Conservation (phyloP, 30 jellyfish, hydroid and myxozoan genomes). For the Sanderia malayensis region DNA sequence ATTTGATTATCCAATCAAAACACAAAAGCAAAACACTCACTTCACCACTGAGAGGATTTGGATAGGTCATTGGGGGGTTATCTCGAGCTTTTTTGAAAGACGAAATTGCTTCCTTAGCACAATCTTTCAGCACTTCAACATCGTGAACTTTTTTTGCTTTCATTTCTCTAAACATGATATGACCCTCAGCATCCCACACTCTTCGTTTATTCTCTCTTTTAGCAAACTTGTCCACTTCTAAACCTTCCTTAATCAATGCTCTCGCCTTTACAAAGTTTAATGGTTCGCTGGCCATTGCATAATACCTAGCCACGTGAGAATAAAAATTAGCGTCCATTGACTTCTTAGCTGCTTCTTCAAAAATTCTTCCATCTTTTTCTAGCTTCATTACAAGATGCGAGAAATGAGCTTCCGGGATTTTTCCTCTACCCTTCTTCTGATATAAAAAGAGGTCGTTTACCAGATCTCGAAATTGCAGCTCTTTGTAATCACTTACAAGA, state of each 20-base stretch:
- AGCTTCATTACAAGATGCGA: constrained; percentile 5
- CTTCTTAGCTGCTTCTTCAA: constrained; percentile 42
- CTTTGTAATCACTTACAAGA: constrained; percentile 5
- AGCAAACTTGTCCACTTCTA: constrained; percentile 13
- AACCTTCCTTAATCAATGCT: constrained; percentile 12
- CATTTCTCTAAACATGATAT: constrained; percentile 27
- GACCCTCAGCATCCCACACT: constrained; percentile 23
- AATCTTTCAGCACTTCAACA: neutral
- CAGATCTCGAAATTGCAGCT: constrained; percentile 9
- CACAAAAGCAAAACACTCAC: constrained; percentile 40
- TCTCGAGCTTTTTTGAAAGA: constrained; percentile 35
- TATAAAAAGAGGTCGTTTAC: constrained; percentile 36
- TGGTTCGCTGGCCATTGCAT: neutral
- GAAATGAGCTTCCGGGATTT: constrained; percentile 30
- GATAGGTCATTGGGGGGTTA: constrained; percentile 35
- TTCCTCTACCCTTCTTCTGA: constrained; percentile 3
- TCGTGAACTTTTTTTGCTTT: neutral
- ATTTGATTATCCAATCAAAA: constrained; percentile 21
- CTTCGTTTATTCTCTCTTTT: constrained; percentile 12
- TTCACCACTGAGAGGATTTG: constrained; percentile 36
- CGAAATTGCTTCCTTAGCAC: constrained; percentile 20
- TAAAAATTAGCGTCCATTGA: constrained; percentile 24
- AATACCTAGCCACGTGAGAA: constrained; percentile 42
- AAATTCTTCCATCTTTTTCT: constrained; percentile 18
- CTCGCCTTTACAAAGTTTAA: constrained; percentile 21